Base-by-base conservation (phyloP, 2,797 vertebrate species). In the Orestias chungarensis region DNA sequence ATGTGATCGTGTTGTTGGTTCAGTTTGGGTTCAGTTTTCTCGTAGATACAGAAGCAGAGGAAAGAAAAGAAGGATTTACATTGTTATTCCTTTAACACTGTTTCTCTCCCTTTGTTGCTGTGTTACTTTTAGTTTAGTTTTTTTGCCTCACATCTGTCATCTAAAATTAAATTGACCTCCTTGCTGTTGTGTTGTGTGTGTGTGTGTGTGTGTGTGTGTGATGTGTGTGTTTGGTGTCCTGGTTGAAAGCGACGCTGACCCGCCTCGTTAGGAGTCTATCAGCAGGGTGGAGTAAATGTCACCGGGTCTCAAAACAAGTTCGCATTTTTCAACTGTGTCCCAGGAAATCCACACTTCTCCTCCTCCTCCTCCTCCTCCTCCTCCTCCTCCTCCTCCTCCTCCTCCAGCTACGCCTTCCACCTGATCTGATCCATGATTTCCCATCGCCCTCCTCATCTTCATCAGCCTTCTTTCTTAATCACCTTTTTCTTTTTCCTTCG, bases 221-320 rank as follows among this genome's bases (percentile, higher is more conserved):
- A n/a, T 54, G 49, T 42, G 38, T 54, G 47, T 46, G 66, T 43
- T 25, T 35, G 46, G n/a, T 78, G 78, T 83, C 80, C 71, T 65
- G 79, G 83, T 87, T 89, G 87, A 83, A 86, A 90, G 90, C 88
- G 86, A 74, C 6, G 14, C 65, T 84, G 87, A 90, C 88, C 88
- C 66, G 84, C 80, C 86, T 91, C 77, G 81, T 90, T 89, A 89
- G 86, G 42, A 86, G 84, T 87, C 84, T 44, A 86, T 90, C 89
- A 86, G 87, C 84, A 71, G 74, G 81, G 81, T 73, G 80, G 82
- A 80, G 86, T 43, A 91, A 91, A 92, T 93, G 88, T 93, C 90
- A 93, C 87, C 83, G 78, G 89, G 88, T 90, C 78, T 76, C 1
- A 29, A 72, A 91, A 91, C 91, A 89, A 86, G 90, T 88, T 84